Base-by-base conservation (phyloP, 2,797 vertebrate species). In the Hoplostethus mediterraneus region DNA sequence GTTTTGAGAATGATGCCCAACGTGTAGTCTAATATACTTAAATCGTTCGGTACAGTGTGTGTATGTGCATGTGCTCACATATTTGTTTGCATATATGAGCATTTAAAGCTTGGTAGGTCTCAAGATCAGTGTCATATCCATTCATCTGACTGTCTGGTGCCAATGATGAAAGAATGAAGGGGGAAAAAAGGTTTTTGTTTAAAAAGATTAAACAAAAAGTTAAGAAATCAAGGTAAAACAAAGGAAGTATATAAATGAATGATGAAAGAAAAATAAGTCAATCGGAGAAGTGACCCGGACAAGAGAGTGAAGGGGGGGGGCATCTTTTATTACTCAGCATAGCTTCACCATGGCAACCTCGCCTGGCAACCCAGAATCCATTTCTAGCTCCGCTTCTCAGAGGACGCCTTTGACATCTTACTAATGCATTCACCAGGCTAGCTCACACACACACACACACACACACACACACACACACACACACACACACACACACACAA, bases 311-410 rank as follows among this genome's bases (percentile, higher is more conserved):
- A 6, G 36, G 40, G 47, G n/a, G 17, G 40, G 7, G 8, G 17
- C 90, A 74, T 87, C 92, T 92, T 92, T 88, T 77, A 91, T 88
- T 78, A 87, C 90, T 92, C 92, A 94, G 90, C 77, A 89, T 84
- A 82, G 90, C 91, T 92, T 95, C 93, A 93, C 95, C 95, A 95
- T 96, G 91, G 95, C 95, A 96, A 97, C 95, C 87, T 91, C 71
- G 68, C 77, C 82, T 66, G 42, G 88, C 93, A 85, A 94, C 92
- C 94, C 92, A 91, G 89, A 94, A 94, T 95, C 93, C 60, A 95
- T 95, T 93, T 94, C 92, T 90, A 91, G 85, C 11, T 82, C 86
- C 54, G 80, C 79, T 82, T 93, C 94, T 93, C 88, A 90, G 92
- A 93, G 93, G 91, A 89, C 72, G 84, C 86, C 91, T 95, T 93